Percentiles rank a stretch among this genome's conserved stretches.
Evolutionary conservation across 2,888 invertebrate genomes (phyloP).

Genomic region (Xestobium rufovillosum): DNA sequence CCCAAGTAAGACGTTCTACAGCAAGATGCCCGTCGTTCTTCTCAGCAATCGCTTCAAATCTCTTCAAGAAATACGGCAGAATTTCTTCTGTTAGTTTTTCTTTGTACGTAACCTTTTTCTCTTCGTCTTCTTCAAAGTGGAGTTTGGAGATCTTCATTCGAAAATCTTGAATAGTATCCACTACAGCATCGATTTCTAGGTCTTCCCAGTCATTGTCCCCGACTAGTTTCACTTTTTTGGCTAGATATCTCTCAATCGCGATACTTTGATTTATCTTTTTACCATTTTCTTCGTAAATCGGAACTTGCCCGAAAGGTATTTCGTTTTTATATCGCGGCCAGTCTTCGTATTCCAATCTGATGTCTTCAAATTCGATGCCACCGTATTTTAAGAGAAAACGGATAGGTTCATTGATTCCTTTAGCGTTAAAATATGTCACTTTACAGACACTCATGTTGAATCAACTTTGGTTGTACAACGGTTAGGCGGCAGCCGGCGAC

Average conservation of each 20-base stretch:
- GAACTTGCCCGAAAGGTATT: slow-evolving; percentile 59
- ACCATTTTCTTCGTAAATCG: slow-evolving; percentile 56
- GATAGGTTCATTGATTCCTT: slow-evolving; percentile 52
- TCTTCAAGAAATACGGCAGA: slow-evolving; percentile 49
- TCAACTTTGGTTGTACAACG: no score
- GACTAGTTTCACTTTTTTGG: slow-evolving; percentile 51
- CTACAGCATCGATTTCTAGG: no score
- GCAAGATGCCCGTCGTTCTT: slow-evolving; percentile 52
- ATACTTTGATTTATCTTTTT: slow-evolving; percentile 53
- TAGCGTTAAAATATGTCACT: slow-evolving; percentile 51
- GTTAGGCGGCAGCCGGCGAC: no score
- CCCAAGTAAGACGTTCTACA: no score
- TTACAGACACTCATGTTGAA: no score
- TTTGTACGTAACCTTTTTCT: no score
- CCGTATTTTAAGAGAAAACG: slow-evolving; percentile 52
- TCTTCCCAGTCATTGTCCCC: no score
- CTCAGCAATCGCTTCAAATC: no score
- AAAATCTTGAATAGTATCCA: no score
- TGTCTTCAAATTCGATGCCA: slow-evolving; percentile 50
- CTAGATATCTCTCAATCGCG: slow-evolving; percentile 56
- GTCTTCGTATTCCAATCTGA: slow-evolving; percentile 46
- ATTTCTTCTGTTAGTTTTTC: slow-evolving; percentile 42
- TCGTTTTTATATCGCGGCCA: slow-evolving; percentile 51
- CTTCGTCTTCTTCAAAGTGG: no score
- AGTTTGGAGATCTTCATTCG: no score